phyloP scores from a whole-genome alignment of 2,797 vertebrate genomes.

The Scolopax rusticola region DNA sequence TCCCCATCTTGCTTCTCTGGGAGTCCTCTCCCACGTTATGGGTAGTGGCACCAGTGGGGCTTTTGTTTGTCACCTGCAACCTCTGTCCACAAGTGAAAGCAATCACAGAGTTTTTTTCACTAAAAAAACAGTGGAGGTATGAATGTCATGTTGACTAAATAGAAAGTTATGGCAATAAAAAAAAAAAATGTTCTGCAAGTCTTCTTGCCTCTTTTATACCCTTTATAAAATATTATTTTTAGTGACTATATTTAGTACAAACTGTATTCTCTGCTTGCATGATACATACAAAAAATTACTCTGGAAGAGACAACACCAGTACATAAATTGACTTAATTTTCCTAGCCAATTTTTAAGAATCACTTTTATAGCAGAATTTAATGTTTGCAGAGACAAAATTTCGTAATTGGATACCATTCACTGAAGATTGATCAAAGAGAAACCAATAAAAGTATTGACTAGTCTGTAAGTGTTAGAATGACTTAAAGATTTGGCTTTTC shows the following conservation, averaged over 20 bases:
- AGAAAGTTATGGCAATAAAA: background rate
- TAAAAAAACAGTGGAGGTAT: background rate
- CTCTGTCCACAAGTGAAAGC: background rate
- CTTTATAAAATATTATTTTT: background rate
- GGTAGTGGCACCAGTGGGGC: background rate
- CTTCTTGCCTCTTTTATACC: background rate
- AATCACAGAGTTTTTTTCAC: background rate
- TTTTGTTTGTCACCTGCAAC: background rate
- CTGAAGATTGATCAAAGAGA: background rate
- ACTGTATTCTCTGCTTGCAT: background rate
- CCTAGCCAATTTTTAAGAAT: background rate
- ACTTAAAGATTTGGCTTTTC: conserved; percentile 14
- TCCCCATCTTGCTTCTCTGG: background rate
- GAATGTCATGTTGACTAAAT: background rate
- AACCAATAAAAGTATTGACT: background rate
- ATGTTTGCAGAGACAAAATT: background rate
- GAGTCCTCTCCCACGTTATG: accelerated
- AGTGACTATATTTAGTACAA: background rate
- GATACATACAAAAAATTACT: background rate
- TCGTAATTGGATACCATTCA: background rate
- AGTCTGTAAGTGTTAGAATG: background rate
- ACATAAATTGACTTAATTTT: background rate
- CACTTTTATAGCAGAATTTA: background rate
- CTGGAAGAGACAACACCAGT: background rate
- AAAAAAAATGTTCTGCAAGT: background rate